phyloP scores from a whole-genome alignment of 2,113 vertebrate genomes.

The Mola mola region DNA sequence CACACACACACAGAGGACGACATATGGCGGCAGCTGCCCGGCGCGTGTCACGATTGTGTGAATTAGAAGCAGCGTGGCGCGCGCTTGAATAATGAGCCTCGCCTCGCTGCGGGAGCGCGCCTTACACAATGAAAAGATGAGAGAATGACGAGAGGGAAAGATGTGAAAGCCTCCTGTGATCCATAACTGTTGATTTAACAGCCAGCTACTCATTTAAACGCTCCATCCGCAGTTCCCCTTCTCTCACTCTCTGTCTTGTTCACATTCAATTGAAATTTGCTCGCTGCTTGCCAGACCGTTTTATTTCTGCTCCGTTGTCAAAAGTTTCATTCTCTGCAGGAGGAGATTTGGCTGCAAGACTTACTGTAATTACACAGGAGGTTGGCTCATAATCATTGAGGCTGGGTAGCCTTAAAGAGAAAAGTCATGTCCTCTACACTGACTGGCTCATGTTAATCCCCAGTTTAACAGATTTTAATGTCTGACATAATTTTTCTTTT shows the following conservation, averaged over 20 bases:
- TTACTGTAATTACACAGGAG: too few species aligned
- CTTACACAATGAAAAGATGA: conserved; percentile 48
- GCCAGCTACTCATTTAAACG: conserved; percentile 38
- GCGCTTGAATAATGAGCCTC: conserved; percentile 62
- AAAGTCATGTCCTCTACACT: too few species aligned
- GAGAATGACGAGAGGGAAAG: conserved; percentile 42
- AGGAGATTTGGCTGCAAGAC: too few species aligned
- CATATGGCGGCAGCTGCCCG: conserved; percentile 70
- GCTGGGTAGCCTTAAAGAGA: too few species aligned
- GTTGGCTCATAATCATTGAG: too few species aligned
- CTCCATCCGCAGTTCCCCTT: conserved; percentile 17
- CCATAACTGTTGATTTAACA: conserved; percentile 55
- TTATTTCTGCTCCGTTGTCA: too few species aligned
- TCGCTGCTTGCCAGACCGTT: conserved; percentile 1
- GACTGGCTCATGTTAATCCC: too few species aligned
- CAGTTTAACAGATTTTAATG: too few species aligned
- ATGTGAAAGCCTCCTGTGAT: conserved; percentile 51
- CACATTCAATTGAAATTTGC: conserved; percentile 29
- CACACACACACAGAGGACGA: conserved; percentile 16
- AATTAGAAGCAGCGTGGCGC: conserved; percentile 45
- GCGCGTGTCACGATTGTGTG: conserved; percentile 50
- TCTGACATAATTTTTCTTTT: too few species aligned
- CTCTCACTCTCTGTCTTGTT: conserved; percentile 23
- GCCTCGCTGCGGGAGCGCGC: conserved; percentile 48
- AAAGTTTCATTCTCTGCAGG: too few species aligned